Percentiles rank a stretch among this genome's conserved stretches.
These are phyloP conservation scores for Pseudopipra pipra DNA, from an alignment of 2,113 vertebrate species.

Conservation along the genomic window DNA sequence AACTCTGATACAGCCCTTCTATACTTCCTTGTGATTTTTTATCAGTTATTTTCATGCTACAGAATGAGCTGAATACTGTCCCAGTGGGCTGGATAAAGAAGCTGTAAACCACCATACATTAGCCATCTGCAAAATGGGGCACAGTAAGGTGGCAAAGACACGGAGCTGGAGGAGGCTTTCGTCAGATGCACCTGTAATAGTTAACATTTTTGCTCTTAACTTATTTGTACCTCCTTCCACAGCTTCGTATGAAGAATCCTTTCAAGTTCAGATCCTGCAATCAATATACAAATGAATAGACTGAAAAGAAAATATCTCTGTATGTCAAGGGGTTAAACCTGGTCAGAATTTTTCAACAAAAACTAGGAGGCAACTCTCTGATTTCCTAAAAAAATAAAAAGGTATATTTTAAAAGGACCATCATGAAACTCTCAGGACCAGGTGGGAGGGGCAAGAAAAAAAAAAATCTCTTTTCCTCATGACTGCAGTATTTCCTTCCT, in stretches of 20 bases:
- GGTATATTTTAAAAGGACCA: neutral
- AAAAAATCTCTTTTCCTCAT: neutral
- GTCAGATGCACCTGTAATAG: neutral
- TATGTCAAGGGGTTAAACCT: neutral
- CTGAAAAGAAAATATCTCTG: neutral
- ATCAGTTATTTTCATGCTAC: neutral
- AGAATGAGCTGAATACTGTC: neutral
- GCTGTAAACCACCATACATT: neutral
- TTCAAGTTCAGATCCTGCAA: neutral
- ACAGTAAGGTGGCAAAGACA: neutral
- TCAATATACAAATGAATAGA: neutral
- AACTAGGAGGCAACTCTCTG: rapidly evolving
- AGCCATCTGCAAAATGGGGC: neutral
- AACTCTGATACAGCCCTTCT: neutral
- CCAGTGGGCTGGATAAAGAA: neutral
- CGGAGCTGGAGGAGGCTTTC: neutral
- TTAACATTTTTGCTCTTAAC: neutral
- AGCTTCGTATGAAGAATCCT: neutral
- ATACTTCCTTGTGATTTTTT: neutral
- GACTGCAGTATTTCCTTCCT: neutral
- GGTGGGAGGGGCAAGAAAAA: neutral
- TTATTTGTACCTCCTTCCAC: neutral
- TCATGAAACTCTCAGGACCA: neutral
- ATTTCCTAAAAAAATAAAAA: neutral
- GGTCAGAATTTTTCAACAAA: neutral